Conservation (phyloP, 2,113 vertebrate species). For the Coptodon bakossiorum region DNA sequence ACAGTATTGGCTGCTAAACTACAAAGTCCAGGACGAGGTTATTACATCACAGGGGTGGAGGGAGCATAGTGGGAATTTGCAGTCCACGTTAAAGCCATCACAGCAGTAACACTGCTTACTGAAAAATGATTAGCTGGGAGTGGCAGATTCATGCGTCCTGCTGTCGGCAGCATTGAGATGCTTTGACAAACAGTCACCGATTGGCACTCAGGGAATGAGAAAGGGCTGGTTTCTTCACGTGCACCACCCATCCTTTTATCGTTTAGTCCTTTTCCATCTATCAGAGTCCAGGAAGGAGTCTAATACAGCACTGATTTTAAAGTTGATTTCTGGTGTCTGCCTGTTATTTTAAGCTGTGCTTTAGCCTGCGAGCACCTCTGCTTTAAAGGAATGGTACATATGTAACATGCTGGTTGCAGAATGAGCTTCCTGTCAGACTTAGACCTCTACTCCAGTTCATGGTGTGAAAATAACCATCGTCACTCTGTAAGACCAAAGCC, state of each 20-base stretch:
- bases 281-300: neutral
- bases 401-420: neutral
- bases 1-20: neutral
- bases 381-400: neutral
- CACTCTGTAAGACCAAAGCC: neutral
- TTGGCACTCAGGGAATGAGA: neutral
- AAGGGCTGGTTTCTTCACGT: neutral
- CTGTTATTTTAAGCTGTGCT: neutral
- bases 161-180: neutral
- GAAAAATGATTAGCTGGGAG: neutral
- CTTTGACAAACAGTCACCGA: neutral
- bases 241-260: neutral
- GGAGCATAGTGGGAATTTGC: neutral
- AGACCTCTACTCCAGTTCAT: neutral
- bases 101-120: neutral
- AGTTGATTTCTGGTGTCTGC: neutral
- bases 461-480: accelerated
- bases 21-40: neutral
- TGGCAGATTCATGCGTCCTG: neutral
- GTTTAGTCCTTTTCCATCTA: accelerated
- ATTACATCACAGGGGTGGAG: neutral
- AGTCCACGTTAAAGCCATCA: neutral
- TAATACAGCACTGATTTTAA: neutral
- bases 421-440: neutral
- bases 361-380: accelerated